Percentiles rank a stretch among this genome's conserved stretches.
Conservation (phyloP, 2,888 invertebrate species). For the Drosophila algonquin region DNA sequence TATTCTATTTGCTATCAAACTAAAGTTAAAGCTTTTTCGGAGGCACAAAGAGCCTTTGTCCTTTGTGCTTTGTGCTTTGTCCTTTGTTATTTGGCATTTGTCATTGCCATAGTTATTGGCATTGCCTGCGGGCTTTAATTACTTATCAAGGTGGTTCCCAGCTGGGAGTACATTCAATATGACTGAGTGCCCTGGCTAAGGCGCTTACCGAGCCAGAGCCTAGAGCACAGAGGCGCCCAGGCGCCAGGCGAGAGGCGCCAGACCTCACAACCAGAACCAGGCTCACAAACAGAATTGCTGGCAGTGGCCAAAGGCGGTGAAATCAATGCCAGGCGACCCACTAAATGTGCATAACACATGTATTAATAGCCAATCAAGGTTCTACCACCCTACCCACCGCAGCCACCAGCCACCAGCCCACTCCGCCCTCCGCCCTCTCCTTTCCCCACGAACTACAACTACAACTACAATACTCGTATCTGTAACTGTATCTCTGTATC, state of each 20-base stretch:
- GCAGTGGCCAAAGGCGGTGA: slow-evolving; percentile 6
- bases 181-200: slow-evolving; percentile 22
- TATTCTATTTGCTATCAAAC: slow-evolving; percentile 17
- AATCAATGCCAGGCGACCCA: slow-evolving; percentile 10
- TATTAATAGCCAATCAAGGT: slow-evolving; percentile 26
- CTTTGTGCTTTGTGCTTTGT: too few relatives aligned
- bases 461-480: slow-evolving; percentile 1
- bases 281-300: too few relatives aligned
- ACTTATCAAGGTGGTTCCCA: slow-evolving; percentile 32
- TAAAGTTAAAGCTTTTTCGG: neutral
- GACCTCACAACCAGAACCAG: slow-evolving; percentile 7
- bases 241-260: too few relatives aligned
- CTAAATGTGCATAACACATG: neutral
- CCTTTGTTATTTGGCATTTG: slow-evolving; percentile 22
- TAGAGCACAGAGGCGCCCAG: too few relatives aligned
- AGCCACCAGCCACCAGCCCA: slow-evolving; percentile 8
- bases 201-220: slow-evolving; percentile 21
- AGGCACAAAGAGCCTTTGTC: slow-evolving; percentile 22
- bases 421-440: neutral
- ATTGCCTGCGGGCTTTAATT: slow-evolving; percentile 36
- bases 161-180: neutral
- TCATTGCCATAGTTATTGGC: slow-evolving; percentile 32
- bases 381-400: neutral
- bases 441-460: neutral
- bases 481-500: slow-evolving; percentile 19